Evolutionary conservation across 2,113 vertebrate genomes (phyloP).

Genomic region (Corydoras sp.): DNA sequence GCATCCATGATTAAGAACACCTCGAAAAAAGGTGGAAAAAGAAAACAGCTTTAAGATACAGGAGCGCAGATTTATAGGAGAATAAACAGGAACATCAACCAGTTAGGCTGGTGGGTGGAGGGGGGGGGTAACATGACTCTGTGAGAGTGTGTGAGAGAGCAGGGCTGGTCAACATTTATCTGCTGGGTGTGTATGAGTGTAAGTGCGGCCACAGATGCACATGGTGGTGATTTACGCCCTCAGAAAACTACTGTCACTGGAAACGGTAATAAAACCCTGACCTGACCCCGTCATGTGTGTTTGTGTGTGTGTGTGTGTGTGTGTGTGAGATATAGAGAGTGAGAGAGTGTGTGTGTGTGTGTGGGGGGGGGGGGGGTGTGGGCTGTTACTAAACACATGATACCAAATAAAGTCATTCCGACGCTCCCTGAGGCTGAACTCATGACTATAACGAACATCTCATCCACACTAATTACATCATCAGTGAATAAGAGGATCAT

Average conservation of each 20-base stretch:
- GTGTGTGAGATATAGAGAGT: neutral
- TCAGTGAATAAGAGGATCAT: too few species aligned
- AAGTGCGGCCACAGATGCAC: conserved; percentile 23
- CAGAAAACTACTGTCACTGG: conserved; percentile 5
- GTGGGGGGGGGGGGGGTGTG: too few species aligned
- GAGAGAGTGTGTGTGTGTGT: neutral
- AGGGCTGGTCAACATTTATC: conserved; percentile 28
- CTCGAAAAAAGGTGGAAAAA: conserved; percentile 2
- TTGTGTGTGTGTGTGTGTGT: conserved; percentile 13
- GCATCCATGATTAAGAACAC: conserved; percentile 6
- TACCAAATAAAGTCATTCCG: conserved; percentile 42
- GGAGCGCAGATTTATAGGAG: conserved; percentile 34
- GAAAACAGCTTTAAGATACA: conserved; percentile 21
- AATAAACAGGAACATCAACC: conserved; percentile 37
- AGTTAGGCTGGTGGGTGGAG: conserved; percentile 11
- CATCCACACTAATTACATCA: too few species aligned
- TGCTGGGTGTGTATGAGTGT: conserved; percentile 9
- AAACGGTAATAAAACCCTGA: conserved; percentile 24
- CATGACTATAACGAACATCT: conserved; percentile 11
- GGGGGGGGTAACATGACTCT: conserved; percentile 28
- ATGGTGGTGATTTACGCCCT: conserved; percentile 24
- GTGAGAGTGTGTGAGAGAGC: conserved; percentile 11
- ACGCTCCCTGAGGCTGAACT: conserved; percentile 17
- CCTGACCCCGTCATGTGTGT: too few species aligned
- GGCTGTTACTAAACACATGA: conserved; percentile 19